These are phyloP conservation scores for Drosophila phalerata DNA, from an alignment of 2,888 invertebrate genomes.

Conservation along the genomic window DNA sequence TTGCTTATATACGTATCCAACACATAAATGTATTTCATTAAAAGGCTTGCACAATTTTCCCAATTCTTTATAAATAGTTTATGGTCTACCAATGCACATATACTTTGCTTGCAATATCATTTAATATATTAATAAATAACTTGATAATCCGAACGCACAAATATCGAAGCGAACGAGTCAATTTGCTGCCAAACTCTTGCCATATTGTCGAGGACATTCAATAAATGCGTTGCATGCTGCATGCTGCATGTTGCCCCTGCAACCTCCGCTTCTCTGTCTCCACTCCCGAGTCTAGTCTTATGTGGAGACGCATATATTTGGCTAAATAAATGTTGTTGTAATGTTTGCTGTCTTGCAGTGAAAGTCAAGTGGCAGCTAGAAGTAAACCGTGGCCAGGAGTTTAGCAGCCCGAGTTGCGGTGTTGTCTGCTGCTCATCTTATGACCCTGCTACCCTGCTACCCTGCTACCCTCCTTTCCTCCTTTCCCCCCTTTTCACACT, in stretches of 20 bases:
- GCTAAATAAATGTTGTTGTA: conserved; percentile 57
- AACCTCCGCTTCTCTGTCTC: neutral
- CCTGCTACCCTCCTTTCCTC: neutral
- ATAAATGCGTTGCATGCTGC: conserved; percentile 12
- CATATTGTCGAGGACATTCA: conserved; percentile 19
- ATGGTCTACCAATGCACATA: neutral
- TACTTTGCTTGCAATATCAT: conserved; percentile 2
- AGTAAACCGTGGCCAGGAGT: conserved; percentile 25
- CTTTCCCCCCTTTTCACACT: neutral
- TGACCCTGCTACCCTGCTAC: neutral
- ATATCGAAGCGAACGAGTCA: conserved; percentile 29
- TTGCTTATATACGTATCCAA: too few relatives aligned
- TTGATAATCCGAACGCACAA: conserved; percentile 19
- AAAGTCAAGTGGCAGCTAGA: conserved; percentile 40
- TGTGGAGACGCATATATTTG: conserved; percentile 44
- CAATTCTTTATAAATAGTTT: neutral
- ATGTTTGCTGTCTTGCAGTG: conserved; percentile 48
- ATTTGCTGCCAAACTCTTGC: conserved; percentile 27
- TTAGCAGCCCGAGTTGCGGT: conserved; percentile 40
- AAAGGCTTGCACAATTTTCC: neutral
- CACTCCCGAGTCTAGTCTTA: neutral
- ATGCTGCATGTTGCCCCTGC: too few relatives aligned
- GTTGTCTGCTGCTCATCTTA: conserved; percentile 33
- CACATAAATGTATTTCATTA: neutral
- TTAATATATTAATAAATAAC: conserved; percentile 30